Evolutionary conservation across 2,888 invertebrate species (phyloP).

Genomic region (Chymomyza procnemis): DNA sequence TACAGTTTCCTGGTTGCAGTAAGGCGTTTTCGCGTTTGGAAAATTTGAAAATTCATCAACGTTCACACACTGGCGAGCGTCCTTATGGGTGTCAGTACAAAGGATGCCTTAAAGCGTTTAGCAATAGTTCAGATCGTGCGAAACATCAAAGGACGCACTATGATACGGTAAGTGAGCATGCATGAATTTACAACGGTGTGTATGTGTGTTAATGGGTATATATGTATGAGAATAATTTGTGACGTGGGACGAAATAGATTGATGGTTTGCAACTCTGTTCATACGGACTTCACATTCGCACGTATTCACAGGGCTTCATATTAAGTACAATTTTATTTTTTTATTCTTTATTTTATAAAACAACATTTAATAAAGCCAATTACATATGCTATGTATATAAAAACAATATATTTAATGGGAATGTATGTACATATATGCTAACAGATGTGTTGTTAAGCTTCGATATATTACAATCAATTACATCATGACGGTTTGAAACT

Average conservation of each 20-base stretch:
- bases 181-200: slow-evolving; percentile 3
- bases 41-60: slow-evolving; percentile 97
- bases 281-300: background rate
- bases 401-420: background rate
- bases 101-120: slow-evolving; percentile 96
- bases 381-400: too few relatives aligned
- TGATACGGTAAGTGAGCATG: slow-evolving; percentile 88
- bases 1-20: slow-evolving; percentile 93
- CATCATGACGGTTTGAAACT: slow-evolving; percentile 47
- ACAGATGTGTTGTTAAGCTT: too few relatives aligned
- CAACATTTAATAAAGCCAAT: too few relatives aligned
- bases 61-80: slow-evolving; percentile 96
- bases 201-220: slow-evolving; percentile 15
- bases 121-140: slow-evolving; percentile 98
- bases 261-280: slow-evolving; percentile 46
- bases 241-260: slow-evolving; percentile 64
- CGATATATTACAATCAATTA: too few relatives aligned
- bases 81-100: slow-evolving; percentile 96
- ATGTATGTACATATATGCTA: background rate
- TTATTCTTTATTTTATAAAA: too few relatives aligned
- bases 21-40: slow-evolving; percentile 98
- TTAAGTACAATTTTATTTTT: too few relatives aligned
- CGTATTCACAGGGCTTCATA: background rate
- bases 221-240: slow-evolving; percentile 52
- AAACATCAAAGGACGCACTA: slow-evolving; percentile 99